Percentiles rank a stretch among this genome's conserved stretches.
Evolutionary conservation across 2,113 vertebrate genomes (phyloP).

Genomic region (Phycodurus eques): DNA sequence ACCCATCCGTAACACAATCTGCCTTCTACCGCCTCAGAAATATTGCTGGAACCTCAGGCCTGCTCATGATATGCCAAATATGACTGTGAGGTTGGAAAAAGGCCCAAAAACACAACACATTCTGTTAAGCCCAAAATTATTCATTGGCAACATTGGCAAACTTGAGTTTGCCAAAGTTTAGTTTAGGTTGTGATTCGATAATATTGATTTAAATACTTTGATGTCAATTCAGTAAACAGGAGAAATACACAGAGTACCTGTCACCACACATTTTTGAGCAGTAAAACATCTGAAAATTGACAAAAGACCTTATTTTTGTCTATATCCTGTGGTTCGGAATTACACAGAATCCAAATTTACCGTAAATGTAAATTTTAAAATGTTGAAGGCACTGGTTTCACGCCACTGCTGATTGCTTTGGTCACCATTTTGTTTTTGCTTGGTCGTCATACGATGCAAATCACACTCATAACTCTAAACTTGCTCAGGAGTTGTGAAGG

Average conservation of each 20-base stretch:
- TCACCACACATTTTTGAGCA: too few species aligned
- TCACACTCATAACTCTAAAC: background rate
- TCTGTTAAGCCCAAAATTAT: background rate
- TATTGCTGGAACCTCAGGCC: background rate
- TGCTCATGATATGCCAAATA: background rate
- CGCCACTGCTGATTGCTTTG: too few species aligned
- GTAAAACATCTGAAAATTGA: too few species aligned
- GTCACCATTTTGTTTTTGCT: too few species aligned
- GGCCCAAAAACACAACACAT: background rate
- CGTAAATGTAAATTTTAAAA: too few species aligned
- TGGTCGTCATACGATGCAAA: too few species aligned
- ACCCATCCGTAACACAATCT: background rate
- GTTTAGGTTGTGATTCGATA: background rate
- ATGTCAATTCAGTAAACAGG: too few species aligned
- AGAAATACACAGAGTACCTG: too few species aligned
- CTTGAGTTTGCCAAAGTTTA: background rate
- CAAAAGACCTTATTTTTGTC: too few species aligned
- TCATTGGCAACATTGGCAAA: background rate
- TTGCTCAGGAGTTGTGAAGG: constrained; percentile 4
- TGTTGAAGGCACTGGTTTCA: too few species aligned
- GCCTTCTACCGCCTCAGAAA: background rate
- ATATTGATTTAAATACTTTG: background rate
- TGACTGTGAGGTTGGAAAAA: background rate
- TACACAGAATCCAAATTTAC: too few species aligned
- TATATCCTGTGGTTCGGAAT: too few species aligned